These are phyloP conservation scores for Astatoreochromis straeleni DNA, from an alignment of 2,113 vertebrate species.

Conservation along the genomic window DNA sequence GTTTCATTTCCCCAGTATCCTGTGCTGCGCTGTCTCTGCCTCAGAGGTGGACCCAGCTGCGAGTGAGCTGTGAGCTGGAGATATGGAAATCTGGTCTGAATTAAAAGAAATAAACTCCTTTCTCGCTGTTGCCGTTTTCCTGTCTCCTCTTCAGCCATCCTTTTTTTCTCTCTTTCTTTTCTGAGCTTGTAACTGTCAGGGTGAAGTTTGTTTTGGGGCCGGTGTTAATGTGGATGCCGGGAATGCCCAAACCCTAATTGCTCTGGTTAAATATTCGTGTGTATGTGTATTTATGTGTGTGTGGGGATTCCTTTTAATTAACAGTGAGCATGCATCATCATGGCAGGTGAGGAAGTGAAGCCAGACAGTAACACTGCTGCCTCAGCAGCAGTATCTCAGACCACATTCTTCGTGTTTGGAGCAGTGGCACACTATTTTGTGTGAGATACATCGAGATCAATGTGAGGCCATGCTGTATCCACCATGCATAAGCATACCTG, in stretches of 20 bases:
- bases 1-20: conserved; percentile 85
- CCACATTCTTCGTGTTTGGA: neutral
- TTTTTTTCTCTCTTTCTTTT: neutral
- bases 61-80: conserved; percentile 60
- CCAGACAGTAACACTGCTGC: conserved; percentile 13
- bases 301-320: conserved; percentile 38
- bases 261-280: conserved; percentile 18
- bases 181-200: conserved; percentile 48
- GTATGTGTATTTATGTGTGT: neutral
- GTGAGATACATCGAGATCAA: neutral
- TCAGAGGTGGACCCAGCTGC: conserved; percentile 67
- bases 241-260: conserved; percentile 29
- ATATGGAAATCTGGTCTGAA: conserved; percentile 86
- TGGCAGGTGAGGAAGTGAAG: conserved; percentile 21
- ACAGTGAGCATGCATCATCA: neutral
- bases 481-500: neutral
- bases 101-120: conserved; percentile 75
- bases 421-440: neutral
- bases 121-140: conserved; percentile 33
- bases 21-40: conserved; percentile 72
- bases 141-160: neutral
- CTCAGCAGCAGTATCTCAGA: neutral
- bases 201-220: conserved; percentile 36
- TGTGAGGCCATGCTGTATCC: neutral
- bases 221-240: conserved; percentile 13